Base-by-base conservation (phyloP, 2,888 invertebrate species). In the Microplitis manilae region DNA sequence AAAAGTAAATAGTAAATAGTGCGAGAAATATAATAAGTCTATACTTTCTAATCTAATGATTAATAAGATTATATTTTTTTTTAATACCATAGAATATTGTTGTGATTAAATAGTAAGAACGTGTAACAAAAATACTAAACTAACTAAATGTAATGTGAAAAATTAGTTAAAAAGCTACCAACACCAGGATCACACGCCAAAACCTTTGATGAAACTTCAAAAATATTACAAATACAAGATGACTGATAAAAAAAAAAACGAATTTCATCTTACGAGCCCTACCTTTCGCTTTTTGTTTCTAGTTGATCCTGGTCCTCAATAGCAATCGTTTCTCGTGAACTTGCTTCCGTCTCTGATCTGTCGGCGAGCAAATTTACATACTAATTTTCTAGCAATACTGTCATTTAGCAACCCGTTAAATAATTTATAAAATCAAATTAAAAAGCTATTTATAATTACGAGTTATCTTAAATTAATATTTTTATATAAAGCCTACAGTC, bases 321-420 rank as follows among this genome's bases (percentile, higher is more conserved):
- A 76, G 83, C 82, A 77, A 77, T 77, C 41, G 77, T 59, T 6
- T 84, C 87, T 30, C 84, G 86, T 13, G 77, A 75, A 80, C 81
- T 85, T 79, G 79, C 86, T 30, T 82, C 82, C 64, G 79, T 81
- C 64, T 82, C 72, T 71, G 83, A 88, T 86, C 89, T 89, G 85
- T 85, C 80, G 85, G 83, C 86, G 85, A 87, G 87, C 85, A 85
- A 84, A 83, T 87, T 86, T 85, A 87, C 77, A 65, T 86, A 88
- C 86, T 83, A 83, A 83, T 75, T 73, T 50, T 50, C 79, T 64
- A 64, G 75, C 61, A 13, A 69, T 17, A 62, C 62, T 62, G 20
- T 38, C 20, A 38, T 65, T 20, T 50, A 40, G 13, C 67, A 67
- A 67, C 74, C 73, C 74, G 65, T 20, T 15, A 38, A 67, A 59